These are phyloP conservation scores for Fulmarus glacialis DNA, from an alignment of 2,113 vertebrate species.

Conservation along the genomic window DNA sequence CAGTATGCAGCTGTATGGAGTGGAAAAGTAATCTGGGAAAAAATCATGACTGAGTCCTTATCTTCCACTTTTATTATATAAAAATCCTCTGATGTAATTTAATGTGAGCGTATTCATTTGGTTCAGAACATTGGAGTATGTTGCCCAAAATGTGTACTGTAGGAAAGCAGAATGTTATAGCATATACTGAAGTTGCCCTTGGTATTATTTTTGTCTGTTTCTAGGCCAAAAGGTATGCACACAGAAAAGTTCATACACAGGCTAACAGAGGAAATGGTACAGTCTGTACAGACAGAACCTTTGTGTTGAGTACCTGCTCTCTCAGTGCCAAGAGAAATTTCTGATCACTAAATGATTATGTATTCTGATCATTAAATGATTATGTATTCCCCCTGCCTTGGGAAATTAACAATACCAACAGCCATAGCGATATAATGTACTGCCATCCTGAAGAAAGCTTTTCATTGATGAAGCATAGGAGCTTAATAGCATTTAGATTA, in stretches of 20 bases:
- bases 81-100: not conserved
- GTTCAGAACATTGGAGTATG: not conserved
- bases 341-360: not conserved
- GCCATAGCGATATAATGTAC: accelerated
- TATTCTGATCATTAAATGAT: not conserved
- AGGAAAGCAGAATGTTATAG: not conserved
- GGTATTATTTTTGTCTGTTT: not conserved
- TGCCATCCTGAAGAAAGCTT: not conserved
- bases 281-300: not conserved
- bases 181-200: not conserved
- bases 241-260: not conserved
- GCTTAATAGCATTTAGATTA: not conserved
- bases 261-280: not conserved
- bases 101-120: not conserved
- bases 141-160: not conserved
- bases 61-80: not conserved
- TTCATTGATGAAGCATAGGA: not conserved
- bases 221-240: not conserved
- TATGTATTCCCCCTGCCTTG: not conserved
- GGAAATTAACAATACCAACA: not conserved
- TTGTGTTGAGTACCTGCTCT: not conserved
- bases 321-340: not conserved
- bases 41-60: not conserved
- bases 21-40: not conserved
- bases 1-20: not conserved